Evolutionary conservation across 1,140 invertebrate species (phyloP), one percentile per base, ranked within the genome.

Genomic region (Eumeta japonica): DNA sequence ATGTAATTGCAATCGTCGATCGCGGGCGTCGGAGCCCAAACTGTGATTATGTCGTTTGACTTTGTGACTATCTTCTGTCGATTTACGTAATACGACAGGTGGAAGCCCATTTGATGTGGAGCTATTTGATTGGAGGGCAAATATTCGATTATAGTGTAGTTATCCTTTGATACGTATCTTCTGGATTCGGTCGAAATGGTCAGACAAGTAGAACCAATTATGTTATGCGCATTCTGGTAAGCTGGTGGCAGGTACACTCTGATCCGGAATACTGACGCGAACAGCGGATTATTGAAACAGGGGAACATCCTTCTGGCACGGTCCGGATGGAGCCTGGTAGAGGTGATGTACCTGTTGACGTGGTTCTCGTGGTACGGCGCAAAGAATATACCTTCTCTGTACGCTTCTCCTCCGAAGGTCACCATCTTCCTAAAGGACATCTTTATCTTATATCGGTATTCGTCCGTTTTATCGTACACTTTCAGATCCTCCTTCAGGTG

Each of bases 231-330:
- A n/a, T n/a, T n/a, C n/a, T n/a, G n/a, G n/a, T n/a, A n/a, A n/a
- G 48, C 29, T 1, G 45, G 37, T 0, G 55, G 43, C 3, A 48
- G 13, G 16, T 59, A 53, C 4, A 73, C 61, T 29, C 39, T 57
- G 41, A 73, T 62, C 32, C 65, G 67, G 50, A 65, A 68, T 0
- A 58, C 52, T 0, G 65, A 55, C 41, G 68, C 65, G 24, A 70
- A 73, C n/a, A 50, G 49, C 2, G 62, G 53, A 37, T 73, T 63
- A 20, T 62, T 58, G 47, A 73, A 73, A 28, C 65, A 70, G 0
- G 68, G 68, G 29, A 70, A 63, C 45, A 66, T 61, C 33, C 64
- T 63, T 33, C 66, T 73, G 1, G 65, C 63, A 32, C 55, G 61
- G 37, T 59, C 53, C 0, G 63, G 63, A 3, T 60, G 64, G 0